A percentile compares a stretch with the other conserved stretches of the same genome.
phyloP scores from a whole-genome alignment of 2,113 vertebrate species.

The Argyrosomus japonicus region DNA sequence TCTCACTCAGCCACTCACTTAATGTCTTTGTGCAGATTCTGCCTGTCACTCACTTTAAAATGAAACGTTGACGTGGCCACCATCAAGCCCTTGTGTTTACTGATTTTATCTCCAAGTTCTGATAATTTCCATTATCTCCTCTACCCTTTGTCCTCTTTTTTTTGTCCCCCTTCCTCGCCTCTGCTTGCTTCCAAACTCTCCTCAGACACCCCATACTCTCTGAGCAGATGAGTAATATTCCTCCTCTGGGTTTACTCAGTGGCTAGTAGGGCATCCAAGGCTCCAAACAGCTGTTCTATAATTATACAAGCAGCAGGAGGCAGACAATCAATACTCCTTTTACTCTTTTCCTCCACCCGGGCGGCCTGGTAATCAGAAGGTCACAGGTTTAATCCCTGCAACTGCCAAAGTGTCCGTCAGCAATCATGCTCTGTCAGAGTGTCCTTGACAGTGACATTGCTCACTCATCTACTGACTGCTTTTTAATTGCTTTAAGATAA shows the following conservation, averaged over 20 bases:
- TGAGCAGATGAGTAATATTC: constrained; percentile 49
- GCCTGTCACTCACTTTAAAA: constrained; percentile 48
- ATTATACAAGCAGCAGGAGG: constrained; percentile 67
- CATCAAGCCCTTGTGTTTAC: constrained; percentile 13
- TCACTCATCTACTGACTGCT: constrained; percentile 35
- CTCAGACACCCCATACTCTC: constrained; percentile 18
- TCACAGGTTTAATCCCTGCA: constrained; percentile 56
- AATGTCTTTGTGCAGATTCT: constrained; percentile 45
- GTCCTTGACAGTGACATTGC: constrained; percentile 67
- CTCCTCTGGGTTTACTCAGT: constrained; percentile 46
- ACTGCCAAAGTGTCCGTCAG: constrained; percentile 40
- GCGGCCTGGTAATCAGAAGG: constrained; percentile 57
- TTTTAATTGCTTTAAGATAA: constrained; percentile 26
- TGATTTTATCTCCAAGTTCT: constrained; percentile 34
- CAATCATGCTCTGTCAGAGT: constrained; percentile 17
- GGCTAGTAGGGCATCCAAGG: constrained; percentile 43
- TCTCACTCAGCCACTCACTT: constrained; percentile 44
- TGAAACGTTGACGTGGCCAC: constrained; percentile 31
- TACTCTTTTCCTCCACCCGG: constrained; percentile 40
- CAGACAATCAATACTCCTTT: constrained; percentile 65
- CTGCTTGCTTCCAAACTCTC: neutral
- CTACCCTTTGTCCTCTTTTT: neutral
- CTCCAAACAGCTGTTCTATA: constrained; percentile 67
- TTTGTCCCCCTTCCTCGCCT: neutral
- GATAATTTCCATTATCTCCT: neutral